phyloP scores from a whole-genome alignment of 2,797 vertebrate species.

The Tragelaphus eurycerus region DNA sequence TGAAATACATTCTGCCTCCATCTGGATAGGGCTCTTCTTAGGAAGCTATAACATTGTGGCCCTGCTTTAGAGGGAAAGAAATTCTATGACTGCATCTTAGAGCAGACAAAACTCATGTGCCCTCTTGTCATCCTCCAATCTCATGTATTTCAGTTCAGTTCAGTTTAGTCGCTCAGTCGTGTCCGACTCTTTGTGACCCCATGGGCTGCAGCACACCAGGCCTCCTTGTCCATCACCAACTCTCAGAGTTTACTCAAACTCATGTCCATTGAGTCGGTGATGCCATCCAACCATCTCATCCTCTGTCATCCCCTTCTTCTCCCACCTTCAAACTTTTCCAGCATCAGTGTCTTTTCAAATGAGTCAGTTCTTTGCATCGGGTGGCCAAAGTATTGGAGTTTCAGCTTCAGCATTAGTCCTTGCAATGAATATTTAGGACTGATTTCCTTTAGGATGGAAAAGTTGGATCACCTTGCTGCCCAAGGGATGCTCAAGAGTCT shows the following conservation, averaged over 20 bases:
- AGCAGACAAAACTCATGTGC: not conserved
- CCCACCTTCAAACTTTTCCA: not conserved
- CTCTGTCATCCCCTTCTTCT: accelerated
- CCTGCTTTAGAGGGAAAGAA: not conserved
- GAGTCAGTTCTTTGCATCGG: not conserved
- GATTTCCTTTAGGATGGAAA: not conserved
- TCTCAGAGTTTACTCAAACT: not conserved
- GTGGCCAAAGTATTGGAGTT: not conserved
- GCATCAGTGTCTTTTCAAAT: not conserved
- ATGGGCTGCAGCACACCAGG: not conserved
- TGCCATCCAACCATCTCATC: not conserved
- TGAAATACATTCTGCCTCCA: not conserved
- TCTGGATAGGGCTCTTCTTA: not conserved
- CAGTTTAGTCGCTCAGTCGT: not conserved
- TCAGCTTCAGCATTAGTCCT: not conserved
- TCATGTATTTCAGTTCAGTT: not conserved
- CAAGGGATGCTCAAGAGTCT: not conserved
- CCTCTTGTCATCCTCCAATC: not conserved
- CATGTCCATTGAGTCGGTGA: not conserved
- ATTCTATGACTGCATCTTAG: not conserved
- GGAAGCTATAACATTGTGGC: not conserved
- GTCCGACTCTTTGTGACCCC: accelerated
- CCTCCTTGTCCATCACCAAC: not conserved
- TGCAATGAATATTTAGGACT: not conserved
- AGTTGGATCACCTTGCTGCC: not conserved